A percentile compares a stretch with the other conserved stretches of the same genome.
Conservation (phyloP, 2,888 invertebrate species). For the Ischnura elegans region DNA sequence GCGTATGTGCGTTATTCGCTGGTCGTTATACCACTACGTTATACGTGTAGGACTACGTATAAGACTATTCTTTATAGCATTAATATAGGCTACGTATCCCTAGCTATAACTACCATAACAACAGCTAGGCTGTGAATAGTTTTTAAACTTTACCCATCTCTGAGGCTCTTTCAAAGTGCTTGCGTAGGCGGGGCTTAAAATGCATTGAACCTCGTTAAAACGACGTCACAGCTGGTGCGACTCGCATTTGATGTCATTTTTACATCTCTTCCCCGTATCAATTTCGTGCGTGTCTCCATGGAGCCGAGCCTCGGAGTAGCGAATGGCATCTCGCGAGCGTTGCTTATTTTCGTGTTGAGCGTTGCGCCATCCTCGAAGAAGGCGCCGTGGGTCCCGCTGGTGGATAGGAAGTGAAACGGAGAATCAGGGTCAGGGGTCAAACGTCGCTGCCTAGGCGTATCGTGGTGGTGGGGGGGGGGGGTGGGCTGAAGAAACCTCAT, state of each 20-base stretch:
- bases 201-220: constrained; percentile 19
- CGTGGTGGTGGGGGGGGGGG: not conserved
- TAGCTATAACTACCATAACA: no score
- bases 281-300: not conserved
- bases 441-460: not conserved
- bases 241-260: not conserved
- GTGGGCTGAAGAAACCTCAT: not conserved
- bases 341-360: not conserved
- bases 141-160: not conserved
- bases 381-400: not conserved
- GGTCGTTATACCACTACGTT: no score
- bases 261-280: not conserved
- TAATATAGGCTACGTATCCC: no score
- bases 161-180: not conserved
- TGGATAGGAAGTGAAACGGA: constrained; percentile 57
- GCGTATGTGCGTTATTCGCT: not conserved
- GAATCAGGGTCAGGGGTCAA: constrained; percentile 35
- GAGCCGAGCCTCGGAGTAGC: not conserved
- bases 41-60: no score
- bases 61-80: no score
- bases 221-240: not conserved
- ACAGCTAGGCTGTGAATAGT: no score
- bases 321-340: not conserved
- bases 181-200: not conserved
- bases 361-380: constrained; percentile 9